Evolutionary conservation across 2,113 vertebrate species (phyloP).

Genomic region (Ovis canadensis): DNA sequence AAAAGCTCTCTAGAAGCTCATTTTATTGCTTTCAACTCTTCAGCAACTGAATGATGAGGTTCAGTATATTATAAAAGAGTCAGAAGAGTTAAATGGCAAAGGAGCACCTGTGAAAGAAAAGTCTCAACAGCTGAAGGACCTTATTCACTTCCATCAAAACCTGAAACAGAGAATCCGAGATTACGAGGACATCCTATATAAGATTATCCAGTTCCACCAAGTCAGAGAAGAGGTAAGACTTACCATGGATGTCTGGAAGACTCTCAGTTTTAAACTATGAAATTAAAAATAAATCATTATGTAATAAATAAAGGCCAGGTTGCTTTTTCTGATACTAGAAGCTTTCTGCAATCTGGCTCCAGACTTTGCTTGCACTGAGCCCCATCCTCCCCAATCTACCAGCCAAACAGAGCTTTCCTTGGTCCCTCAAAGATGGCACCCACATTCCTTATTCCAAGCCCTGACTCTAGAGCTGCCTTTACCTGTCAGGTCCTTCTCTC

Average conservation of each 20-base stretch:
- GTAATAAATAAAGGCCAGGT: neutral
- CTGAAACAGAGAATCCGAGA: conserved; percentile 82
- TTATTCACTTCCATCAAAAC: conserved; percentile 82
- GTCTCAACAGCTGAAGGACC: conserved; percentile 81
- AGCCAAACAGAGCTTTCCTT: neutral
- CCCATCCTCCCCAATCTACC: neutral
- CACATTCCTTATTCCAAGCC: neutral
- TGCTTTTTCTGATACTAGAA: neutral
- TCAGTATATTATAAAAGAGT: conserved; percentile 81
- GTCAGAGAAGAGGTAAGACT: conserved; percentile 83
- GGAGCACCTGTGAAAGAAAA: conserved; percentile 79
- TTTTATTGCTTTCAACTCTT: conserved; percentile 23
- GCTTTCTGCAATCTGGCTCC: neutral
- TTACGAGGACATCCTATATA: conserved; percentile 83
- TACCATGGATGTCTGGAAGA: neutral
- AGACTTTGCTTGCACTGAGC: neutral
- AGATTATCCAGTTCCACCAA: conserved; percentile 84
- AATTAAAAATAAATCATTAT: neutral
- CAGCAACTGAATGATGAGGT: conserved; percentile 88
- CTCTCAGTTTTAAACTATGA: neutral
- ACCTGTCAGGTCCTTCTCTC: neutral
- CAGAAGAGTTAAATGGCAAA: conserved; percentile 79
- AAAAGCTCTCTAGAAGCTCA: neutral
- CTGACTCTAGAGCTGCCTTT: neutral
- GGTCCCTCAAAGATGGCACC: neutral